These are phyloP conservation scores for Leptopilina drosophilae DNA, from an alignment of 2,888 invertebrate species.

Conservation along the genomic window DNA sequence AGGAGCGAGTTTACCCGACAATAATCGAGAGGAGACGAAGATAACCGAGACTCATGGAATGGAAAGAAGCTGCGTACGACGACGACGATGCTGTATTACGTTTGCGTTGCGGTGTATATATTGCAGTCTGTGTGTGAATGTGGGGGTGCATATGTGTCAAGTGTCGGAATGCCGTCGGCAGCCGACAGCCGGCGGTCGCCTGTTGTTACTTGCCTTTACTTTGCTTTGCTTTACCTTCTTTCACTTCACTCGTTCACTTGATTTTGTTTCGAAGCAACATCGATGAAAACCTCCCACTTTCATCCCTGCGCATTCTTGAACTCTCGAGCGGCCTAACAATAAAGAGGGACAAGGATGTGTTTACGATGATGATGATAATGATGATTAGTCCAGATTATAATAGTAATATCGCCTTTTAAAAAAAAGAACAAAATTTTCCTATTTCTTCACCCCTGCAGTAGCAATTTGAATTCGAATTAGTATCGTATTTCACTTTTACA, in stretches of 20 bases:
- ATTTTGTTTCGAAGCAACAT: constrained; percentile 26
- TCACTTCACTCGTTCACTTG: constrained; percentile 32
- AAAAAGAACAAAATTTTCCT: background rate
- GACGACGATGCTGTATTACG: constrained; percentile 18
- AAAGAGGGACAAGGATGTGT: constrained; percentile 32
- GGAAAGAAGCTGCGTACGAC: constrained; percentile 34
- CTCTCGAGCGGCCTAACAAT: constrained; percentile 10
- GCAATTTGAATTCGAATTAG: too few relatives aligned
- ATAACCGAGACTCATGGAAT: constrained; percentile 24
- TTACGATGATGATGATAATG: background rate
- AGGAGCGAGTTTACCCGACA: constrained; percentile 18
- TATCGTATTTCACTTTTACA: background rate
- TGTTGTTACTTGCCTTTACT: constrained; percentile 26
- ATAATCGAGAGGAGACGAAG: constrained; percentile 14
- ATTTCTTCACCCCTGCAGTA: too few relatives aligned
- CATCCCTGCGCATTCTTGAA: constrained; percentile 27
- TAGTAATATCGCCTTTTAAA: background rate
- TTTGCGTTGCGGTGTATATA: constrained; percentile 12
- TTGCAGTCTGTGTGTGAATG: constrained; percentile 13
- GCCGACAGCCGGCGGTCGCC: constrained; percentile 39
- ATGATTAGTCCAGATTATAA: background rate
- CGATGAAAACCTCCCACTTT: constrained; percentile 36
- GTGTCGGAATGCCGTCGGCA: constrained; percentile 37
- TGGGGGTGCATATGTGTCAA: constrained; percentile 38
- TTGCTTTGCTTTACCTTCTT: constrained; percentile 7